A percentile compares a stretch with the other conserved stretches of the same genome.
phyloP scores from a whole-genome alignment of 2,888 invertebrate genomes.

The Diarsia brunnea region DNA sequence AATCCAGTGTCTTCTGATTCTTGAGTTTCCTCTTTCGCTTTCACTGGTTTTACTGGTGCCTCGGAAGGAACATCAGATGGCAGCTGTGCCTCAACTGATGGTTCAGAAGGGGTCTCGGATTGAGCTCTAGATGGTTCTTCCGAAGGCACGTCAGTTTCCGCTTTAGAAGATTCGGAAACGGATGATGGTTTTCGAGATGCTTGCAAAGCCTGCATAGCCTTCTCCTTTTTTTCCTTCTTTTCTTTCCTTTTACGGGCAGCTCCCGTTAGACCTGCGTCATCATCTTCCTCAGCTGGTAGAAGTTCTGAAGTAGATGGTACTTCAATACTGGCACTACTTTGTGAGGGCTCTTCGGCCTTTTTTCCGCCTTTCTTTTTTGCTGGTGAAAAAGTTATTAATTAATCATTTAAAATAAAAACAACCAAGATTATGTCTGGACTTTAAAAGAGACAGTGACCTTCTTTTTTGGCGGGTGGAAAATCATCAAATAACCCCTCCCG shows the following conservation, averaged over 20 bases:
- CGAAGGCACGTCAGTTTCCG: conserved; percentile 26
- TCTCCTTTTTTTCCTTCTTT: conserved; percentile 70
- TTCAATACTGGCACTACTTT: conserved; percentile 29
- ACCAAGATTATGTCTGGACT: background rate
- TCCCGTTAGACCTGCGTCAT: conserved; percentile 46
- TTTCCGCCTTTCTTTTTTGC: conserved; percentile 69
- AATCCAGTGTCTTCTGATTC: conserved; percentile 60
- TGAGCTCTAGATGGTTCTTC: conserved; percentile 36
- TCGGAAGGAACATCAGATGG: conserved; percentile 17
- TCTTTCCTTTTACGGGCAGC: conserved; percentile 64
- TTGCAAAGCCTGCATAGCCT: conserved; percentile 50
- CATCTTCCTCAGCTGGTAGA: conserved; percentile 42
- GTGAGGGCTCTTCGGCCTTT: conserved; percentile 52
- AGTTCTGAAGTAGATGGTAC: conserved; percentile 54
- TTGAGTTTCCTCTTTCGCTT: conserved; percentile 21
- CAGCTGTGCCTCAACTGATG: background rate
- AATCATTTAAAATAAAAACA: background rate
- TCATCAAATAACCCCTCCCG: too few species aligned
- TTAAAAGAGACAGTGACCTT: background rate
- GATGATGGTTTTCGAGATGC: conserved; percentile 41
- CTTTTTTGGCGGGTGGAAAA: too few species aligned
- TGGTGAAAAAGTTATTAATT: conserved; percentile 22
- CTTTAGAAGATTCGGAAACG: conserved; percentile 32
- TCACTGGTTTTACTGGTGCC: conserved; percentile 18
- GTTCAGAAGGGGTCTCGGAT: conserved; percentile 52